Base-by-base conservation (phyloP, 2,113 vertebrate genomes). In the Pavo muticus region DNA sequence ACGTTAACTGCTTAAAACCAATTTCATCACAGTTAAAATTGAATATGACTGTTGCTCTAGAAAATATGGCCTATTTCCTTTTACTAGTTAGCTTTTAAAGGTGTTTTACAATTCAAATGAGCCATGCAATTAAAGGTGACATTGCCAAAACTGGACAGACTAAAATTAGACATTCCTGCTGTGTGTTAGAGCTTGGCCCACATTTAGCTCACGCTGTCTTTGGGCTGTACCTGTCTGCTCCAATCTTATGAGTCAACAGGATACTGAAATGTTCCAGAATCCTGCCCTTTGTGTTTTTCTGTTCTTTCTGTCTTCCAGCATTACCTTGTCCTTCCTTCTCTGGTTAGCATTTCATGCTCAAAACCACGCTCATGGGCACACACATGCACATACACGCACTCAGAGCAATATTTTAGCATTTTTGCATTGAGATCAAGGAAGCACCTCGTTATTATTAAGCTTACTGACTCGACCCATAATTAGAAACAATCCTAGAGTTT, bases 71-170 rank as follows among this genome's bases (percentile, higher is more conserved):
- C 94, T 93, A 88, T 96, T 96, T 96, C 91, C 96, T 95, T 89
- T 97, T 82, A 89, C 96, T 91, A 89, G 88, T 94, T 95, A 96
- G 92, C 84, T 94, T 94, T 92, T 92, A 91, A 91, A 95, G 91
- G 90, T 93, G 91, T 94, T 94, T 95, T 97, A 95, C 94, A 92
- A 97, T 97, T 97, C 94, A 96, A 97, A 96, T 94, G 93, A 96
- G 92, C 87, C 94, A 16, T 91, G 92, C 93, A 94, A 95, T 95
- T 97, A 94, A 93, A 97, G 94, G 94, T 93, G 90, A 95, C 92
- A 84, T 92, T 95, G 96, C 95, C 94, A 95, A 87, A 96, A 92
- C 21, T 96, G 95, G 94, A 95, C 94, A 94, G 95, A 44, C 89
- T 92, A 96, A 96, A 96, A 97, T 91, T 89, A 97, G 91, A 90